phyloP scores from a whole-genome alignment of 2,888 invertebrate genomes.

The Athalia circularis region DNA sequence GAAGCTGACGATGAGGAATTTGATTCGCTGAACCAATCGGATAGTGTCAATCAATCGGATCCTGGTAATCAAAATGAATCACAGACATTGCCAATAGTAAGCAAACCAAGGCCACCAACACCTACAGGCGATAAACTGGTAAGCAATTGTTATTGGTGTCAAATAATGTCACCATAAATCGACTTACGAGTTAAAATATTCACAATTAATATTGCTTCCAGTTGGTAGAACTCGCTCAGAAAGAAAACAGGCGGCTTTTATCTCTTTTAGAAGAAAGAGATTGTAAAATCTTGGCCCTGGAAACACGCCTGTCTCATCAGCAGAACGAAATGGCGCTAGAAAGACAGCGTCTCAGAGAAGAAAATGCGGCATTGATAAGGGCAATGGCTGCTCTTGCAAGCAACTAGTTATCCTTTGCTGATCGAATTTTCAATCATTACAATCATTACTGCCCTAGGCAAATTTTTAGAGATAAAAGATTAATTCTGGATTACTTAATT shows the following conservation, averaged over 20 bases:
- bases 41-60: conserved; percentile 67
- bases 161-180: conserved; percentile 1
- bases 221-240: conserved; percentile 71
- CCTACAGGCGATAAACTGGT: conserved; percentile 69
- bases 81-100: conserved; percentile 59
- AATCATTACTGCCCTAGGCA: background rate
- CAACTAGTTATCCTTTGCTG: conserved; percentile 49
- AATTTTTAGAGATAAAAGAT: background rate
- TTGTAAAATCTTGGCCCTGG: conserved; percentile 70
- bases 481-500: conserved; percentile 31
- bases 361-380: conserved; percentile 70
- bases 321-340: conserved; percentile 69
- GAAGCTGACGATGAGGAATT: conserved; percentile 79
- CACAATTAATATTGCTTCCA: conserved; percentile 52
- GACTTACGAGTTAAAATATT: conserved; percentile 19
- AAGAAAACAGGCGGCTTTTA: conserved; percentile 71
- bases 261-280: conserved; percentile 72
- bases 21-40: conserved; percentile 76
- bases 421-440: background rate
- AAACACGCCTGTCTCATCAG: conserved; percentile 69
- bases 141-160: conserved; percentile 1
- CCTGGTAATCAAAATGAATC: conserved; percentile 65
- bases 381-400: conserved; percentile 70
- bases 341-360: conserved; percentile 69
- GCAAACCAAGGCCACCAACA: conserved; percentile 69